A percentile compares a stretch with the other conserved stretches of the same genome.
phyloP scores from a whole-genome alignment of 2,113 vertebrate species.

The Cardinalis cardinalis region DNA sequence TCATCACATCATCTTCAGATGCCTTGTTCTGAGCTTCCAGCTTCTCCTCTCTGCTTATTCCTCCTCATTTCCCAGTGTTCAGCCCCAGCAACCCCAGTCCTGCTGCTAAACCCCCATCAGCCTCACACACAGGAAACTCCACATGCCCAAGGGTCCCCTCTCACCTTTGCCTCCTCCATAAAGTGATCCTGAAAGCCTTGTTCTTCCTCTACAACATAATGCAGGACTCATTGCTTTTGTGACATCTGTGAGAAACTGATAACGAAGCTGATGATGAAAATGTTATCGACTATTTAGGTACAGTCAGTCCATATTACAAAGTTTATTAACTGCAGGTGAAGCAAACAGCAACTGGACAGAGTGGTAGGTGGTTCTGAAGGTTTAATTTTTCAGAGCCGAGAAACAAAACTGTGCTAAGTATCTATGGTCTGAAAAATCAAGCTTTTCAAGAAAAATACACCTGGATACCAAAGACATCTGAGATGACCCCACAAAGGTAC shows the following conservation, averaged over 20 bases:
- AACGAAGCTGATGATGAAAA: neutral
- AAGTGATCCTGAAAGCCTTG: neutral
- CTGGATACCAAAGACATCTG: neutral
- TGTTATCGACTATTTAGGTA: neutral
- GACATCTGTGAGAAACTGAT: neutral
- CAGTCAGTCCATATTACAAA: neutral
- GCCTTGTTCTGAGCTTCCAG: neutral
- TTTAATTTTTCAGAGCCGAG: neutral
- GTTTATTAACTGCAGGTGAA: neutral
- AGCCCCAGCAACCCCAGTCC: neutral
- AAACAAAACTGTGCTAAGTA: neutral
- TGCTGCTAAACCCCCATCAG: neutral
- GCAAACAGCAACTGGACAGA: neutral
- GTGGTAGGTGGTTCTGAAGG: neutral
- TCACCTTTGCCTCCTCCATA: neutral
- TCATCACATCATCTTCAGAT: neutral
- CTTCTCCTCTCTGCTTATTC: neutral
- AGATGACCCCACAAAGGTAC: neutral
- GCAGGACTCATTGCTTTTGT: neutral
- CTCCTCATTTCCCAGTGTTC: neutral
- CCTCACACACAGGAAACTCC: neutral
- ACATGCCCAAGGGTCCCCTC: neutral
- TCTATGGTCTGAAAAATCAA: neutral
- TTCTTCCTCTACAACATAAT: neutral
- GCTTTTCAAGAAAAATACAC: neutral